phyloP scores from a whole-genome alignment of 2,888 invertebrate genomes.

The Xanthorhoe spadicearia region DNA sequence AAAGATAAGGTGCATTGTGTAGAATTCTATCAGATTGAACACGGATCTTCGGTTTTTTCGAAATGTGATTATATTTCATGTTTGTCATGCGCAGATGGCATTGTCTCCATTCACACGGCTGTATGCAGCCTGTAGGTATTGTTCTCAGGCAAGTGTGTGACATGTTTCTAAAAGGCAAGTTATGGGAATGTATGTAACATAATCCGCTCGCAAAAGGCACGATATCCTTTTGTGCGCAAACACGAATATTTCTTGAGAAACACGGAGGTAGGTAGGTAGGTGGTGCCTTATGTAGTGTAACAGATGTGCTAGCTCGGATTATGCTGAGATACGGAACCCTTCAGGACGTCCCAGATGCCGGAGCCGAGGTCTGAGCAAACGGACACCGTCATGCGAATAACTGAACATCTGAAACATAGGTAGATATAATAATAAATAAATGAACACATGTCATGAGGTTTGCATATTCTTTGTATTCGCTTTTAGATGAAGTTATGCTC shows the following conservation, averaged over 20 bases:
- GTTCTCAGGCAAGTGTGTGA: conserved; percentile 5
- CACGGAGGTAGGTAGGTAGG: background rate
- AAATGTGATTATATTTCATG: conserved; percentile 22
- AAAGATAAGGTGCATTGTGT: conserved; percentile 20
- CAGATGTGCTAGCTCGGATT: conserved; percentile 15
- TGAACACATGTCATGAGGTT: too few relatives aligned
- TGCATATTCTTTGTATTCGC: too few relatives aligned
- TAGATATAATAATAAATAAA: background rate
- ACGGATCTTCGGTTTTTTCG: conserved; percentile 23
- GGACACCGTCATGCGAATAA: background rate
- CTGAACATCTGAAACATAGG: background rate
- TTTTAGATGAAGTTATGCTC: too few relatives aligned
- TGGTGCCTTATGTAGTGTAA: background rate
- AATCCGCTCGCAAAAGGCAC: conserved; percentile 24
- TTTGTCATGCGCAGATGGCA: conserved; percentile 24
- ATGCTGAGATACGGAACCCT: conserved; percentile 11
- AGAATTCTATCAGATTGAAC: conserved; percentile 19
- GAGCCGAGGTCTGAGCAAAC: background rate
- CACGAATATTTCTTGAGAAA: conserved; percentile 11
- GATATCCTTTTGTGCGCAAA: conserved; percentile 25
- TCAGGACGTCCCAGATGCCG: background rate
- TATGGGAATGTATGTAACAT: conserved; percentile 32
- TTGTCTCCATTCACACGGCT: conserved; percentile 31
- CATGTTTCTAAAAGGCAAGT: conserved; percentile 19
- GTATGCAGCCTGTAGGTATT: background rate